Percentiles rank a stretch among this genome's conserved stretches.
Conservation (phyloP, 2,888 invertebrate species). For the Nasonia oneida region DNA sequence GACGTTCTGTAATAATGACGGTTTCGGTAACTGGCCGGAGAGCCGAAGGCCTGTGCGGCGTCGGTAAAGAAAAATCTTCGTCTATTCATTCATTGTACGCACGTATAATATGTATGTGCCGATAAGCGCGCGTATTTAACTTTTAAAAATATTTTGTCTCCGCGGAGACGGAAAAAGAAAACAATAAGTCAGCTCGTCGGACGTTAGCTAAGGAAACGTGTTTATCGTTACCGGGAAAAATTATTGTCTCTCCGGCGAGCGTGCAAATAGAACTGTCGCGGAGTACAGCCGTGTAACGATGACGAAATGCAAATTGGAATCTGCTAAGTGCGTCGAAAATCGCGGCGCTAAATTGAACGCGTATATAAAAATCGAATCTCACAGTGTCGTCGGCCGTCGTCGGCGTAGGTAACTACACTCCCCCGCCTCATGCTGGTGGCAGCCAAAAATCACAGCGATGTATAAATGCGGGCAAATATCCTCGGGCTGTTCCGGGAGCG, state of each 20-base stretch:
- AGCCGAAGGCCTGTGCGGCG: constrained; percentile 22
- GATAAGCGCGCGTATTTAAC: neutral
- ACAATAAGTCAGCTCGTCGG: neutral
- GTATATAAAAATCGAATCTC: neutral
- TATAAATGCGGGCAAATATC: neutral
- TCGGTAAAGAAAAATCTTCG: constrained; percentile 30
- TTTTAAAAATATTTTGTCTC: neutral
- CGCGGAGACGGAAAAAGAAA: neutral
- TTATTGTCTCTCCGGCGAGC: neutral
- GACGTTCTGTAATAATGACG: constrained; percentile 40
- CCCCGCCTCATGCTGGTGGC: constrained; percentile 72
- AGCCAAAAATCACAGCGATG: too few relatives aligned
- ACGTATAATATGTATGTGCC: neutral
- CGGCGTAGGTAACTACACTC: constrained; percentile 73
- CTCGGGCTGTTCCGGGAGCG: neutral
- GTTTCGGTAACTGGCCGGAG: constrained; percentile 49
- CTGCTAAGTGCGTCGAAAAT: too few relatives aligned
- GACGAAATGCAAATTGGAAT: too few relatives aligned
- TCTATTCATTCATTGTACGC: neutral
- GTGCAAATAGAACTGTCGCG: neutral
- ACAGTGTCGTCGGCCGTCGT: constrained; percentile 74
- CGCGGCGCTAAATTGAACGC: too few relatives aligned
- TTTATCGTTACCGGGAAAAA: neutral
- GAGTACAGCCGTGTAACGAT: neutral
- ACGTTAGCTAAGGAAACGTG: neutral